Evolutionary conservation across 2,888 invertebrate species (phyloP), one percentile per base, ranked within the genome.

Genomic region (Dasysyrphus albostriatus): DNA sequence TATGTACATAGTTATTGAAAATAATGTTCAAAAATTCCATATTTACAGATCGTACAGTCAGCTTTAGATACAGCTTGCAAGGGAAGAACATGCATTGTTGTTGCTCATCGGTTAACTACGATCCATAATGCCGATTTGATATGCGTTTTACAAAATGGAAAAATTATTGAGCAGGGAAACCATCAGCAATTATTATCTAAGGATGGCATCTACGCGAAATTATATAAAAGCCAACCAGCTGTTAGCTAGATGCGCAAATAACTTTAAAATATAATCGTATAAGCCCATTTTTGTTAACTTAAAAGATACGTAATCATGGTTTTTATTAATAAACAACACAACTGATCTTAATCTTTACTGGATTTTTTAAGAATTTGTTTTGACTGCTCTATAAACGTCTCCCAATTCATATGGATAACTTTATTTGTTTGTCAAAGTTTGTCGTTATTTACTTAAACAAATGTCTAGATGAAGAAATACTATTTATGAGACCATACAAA

Each of bases 51-150:
- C 78, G 97, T 98, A 0, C 98, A 98, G 93, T 96, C 96, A 89
- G 97, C 98, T 0, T 91, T 98, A 72, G 97, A 98, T 92, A 94
- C 94, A 84, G 98, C 98, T 0, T 95, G 96, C 90, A 94, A 95
- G 88, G 96, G 96, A 1, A 94, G 98, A 59, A 98, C 98, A 0
- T 96, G 96, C 90, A 95, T 98, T 80, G 96, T 97, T 56, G 97
- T 98, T 88, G 97, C 98, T 1, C 98, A 98, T 93, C 95, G 98
- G 8, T 94, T 98, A 67, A 95, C 96, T 6, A 97, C 98, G 3
- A 95, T 97, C 83, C 95, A 96, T 91, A 96, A 96, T 91, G 97
- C 97, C 0, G 96, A 98, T 92, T 93, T 96, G 88, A 98, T 98
- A 88, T 96, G 96, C 89, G 98, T 98, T 5, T 93, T 98, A 39